Conservation (phyloP, 2,113 vertebrate genomes). For the Paradoxurus hermaphroditus region DNA sequence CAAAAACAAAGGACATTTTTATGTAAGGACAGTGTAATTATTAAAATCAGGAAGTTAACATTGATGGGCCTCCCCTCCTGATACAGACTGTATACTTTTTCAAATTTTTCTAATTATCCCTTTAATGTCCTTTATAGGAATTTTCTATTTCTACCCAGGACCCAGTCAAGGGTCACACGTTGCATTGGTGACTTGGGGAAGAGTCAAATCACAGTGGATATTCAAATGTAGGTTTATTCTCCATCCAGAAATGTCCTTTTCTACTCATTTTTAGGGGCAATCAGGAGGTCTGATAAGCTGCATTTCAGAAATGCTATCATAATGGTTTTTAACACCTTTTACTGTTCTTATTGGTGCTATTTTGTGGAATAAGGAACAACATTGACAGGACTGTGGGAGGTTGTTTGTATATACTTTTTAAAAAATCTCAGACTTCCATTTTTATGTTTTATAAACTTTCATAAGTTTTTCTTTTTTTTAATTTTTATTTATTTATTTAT, state of each 20-base stretch:
- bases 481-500: not conserved
- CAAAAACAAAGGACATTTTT: not conserved
- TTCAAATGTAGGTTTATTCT: not conserved
- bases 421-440: constrained; percentile 31
- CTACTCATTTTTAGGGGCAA: constrained; percentile 55
- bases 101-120: not conserved
- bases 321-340: constrained; percentile 66
- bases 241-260: constrained; percentile 57
- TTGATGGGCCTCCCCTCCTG: not conserved
- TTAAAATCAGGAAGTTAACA: not conserved
- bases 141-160: not conserved
- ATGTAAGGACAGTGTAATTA: not conserved
- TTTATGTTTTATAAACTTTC: constrained; percentile 43
- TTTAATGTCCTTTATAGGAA: not conserved
- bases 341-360: constrained; percentile 82
- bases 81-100: not conserved
- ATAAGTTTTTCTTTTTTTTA: not conserved
- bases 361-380: constrained; percentile 74
- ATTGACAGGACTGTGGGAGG: constrained; percentile 22
- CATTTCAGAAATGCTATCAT: constrained; percentile 64
- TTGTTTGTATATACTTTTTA: constrained; percentile 71
- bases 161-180: not conserved
- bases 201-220: not conserved
- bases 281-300: not conserved
- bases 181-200: not conserved